phyloP scores from a whole-genome alignment of 2,888 invertebrate genomes.

The Caenorhabditis sp. region DNA sequence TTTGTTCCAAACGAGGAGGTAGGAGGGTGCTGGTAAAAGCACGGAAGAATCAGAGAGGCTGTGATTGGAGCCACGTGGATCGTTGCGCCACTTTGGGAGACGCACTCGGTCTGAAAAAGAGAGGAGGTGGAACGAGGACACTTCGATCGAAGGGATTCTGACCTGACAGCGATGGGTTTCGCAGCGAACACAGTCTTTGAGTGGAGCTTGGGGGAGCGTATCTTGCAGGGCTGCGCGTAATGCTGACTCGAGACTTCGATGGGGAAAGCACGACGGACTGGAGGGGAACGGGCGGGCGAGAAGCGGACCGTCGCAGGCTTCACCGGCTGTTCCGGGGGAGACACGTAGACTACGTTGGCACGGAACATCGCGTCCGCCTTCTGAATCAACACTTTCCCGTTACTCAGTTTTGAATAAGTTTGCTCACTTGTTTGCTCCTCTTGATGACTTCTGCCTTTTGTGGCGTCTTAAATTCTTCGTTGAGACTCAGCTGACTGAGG shows the following conservation, averaged over 20 bases:
- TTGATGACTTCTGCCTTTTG: conserved; percentile 40
- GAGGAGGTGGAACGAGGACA: not conserved
- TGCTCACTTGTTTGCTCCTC: conserved; percentile 27
- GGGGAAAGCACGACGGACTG: conserved; percentile 28
- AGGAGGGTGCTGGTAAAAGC: not conserved
- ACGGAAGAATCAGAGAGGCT: conserved; percentile 33
- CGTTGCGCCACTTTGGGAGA: conserved; percentile 36
- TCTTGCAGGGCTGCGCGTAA: conserved; percentile 41
- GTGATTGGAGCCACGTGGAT: conserved; percentile 57
- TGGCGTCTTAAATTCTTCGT: conserved; percentile 30
- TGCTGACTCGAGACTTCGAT: conserved; percentile 24
- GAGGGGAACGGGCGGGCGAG: conserved; percentile 52
- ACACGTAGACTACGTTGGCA: conserved; percentile 50
- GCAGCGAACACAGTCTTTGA: conserved; percentile 33
- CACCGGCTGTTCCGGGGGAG: conserved; percentile 29
- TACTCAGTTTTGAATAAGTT: too few relatives aligned
- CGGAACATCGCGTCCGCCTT: conserved; percentile 56
- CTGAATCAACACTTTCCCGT: too few relatives aligned
- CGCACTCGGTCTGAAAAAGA: conserved; percentile 29
- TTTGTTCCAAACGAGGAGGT: conserved; percentile 5
- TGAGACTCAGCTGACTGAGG: conserved; percentile 32
- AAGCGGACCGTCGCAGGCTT: conserved; percentile 15
- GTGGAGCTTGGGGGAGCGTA: conserved; percentile 44
- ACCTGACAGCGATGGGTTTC: conserved; percentile 43
- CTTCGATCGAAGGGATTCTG: not conserved